Percentiles rank a stretch among this genome's conserved stretches.
Evolutionary conservation across 2,113 vertebrate genomes (phyloP).

Genomic region (Callorhinus ursinus): DNA sequence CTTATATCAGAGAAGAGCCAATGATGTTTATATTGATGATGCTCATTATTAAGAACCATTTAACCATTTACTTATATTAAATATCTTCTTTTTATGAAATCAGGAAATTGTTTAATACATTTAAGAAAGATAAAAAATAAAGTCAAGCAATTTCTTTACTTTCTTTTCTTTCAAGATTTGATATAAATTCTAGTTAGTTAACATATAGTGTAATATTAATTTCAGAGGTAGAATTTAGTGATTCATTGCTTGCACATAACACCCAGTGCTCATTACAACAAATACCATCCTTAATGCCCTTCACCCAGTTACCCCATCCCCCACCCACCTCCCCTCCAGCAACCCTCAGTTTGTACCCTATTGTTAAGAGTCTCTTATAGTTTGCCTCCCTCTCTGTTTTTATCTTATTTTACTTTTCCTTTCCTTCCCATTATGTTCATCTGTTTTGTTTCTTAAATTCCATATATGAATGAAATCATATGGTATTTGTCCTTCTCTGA

Average conservation of each 20-base stretch:
- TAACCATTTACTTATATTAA: neutral
- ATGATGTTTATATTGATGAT: neutral
- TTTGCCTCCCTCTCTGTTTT: neutral
- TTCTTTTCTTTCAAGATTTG: neutral
- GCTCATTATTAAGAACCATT: neutral
- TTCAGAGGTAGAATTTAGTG: neutral
- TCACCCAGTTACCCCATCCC: neutral
- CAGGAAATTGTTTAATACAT: neutral
- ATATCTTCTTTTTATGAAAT: neutral
- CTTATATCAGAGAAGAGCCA: neutral
- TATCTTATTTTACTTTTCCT: neutral
- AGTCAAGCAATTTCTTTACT: neutral
- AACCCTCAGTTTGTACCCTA: neutral
- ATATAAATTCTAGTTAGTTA: neutral
- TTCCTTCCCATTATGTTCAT: neutral
- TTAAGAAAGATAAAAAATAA: neutral
- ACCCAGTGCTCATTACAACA: neutral
- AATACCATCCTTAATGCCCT: neutral
- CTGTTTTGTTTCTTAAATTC: neutral
- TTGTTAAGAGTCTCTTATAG: neutral
- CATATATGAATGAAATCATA: neutral
- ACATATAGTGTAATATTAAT: neutral
- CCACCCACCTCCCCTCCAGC: neutral
- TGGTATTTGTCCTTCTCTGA: neutral
- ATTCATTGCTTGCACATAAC: neutral